A percentile compares a stretch with the other conserved stretches of the same genome.
These are phyloP conservation scores for Craseonycteris thonglongyai DNA, from an alignment of 2,113 vertebrate genomes.

Conservation along the genomic window DNA sequence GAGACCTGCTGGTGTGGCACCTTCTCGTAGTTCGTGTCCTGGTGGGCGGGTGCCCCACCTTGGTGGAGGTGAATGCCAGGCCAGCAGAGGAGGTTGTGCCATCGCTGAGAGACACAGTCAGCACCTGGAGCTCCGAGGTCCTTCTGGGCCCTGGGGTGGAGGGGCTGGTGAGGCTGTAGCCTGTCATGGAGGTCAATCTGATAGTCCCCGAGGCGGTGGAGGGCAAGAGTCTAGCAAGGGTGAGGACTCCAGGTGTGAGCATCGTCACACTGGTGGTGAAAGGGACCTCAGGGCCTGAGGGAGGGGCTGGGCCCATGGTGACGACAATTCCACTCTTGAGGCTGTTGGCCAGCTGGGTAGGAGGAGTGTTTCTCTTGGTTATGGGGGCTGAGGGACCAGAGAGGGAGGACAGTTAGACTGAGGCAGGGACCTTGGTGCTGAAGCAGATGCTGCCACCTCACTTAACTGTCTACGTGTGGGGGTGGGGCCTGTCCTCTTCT, in stretches of 20 bases:
- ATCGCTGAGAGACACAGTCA: background rate
- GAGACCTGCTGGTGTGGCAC: background rate
- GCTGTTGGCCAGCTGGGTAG: background rate
- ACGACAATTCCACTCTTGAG: background rate
- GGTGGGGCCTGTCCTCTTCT: too few relatives aligned
- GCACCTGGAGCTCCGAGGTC: background rate
- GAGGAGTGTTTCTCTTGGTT: background rate
- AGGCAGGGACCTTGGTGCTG: accelerated
- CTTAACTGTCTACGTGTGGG: accelerated
- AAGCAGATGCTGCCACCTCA: background rate
- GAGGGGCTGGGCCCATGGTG: background rate
- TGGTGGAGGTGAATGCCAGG: background rate
- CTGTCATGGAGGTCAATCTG: background rate
- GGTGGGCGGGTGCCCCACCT: background rate
- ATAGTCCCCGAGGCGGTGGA: background rate
- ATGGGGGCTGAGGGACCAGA: constrained; percentile 39
- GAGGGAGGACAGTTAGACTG: background rate
- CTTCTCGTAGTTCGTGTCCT: background rate
- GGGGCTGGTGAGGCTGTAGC: background rate
- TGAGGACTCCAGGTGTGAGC: constrained; percentile 13
- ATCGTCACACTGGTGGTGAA: background rate
- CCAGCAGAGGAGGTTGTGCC: background rate
- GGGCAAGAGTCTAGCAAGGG: background rate
- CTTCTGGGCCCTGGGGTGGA: background rate
- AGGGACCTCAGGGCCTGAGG: background rate